Percentiles rank a stretch among this genome's conserved stretches.
Evolutionary conservation across 2,888 invertebrate species (phyloP).

Genomic region (Heliconius ismenius): DNA sequence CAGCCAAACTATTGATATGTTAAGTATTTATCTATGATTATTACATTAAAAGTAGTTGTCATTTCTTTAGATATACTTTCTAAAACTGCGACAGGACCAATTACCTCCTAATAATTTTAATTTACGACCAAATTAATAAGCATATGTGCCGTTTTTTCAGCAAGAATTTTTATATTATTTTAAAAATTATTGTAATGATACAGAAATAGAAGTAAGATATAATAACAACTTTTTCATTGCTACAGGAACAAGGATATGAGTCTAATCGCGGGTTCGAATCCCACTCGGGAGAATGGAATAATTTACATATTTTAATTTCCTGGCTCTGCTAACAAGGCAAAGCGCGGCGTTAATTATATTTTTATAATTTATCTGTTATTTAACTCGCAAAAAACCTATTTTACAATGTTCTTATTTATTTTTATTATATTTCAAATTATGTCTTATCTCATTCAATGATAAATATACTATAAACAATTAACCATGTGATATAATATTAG

Average conservation of each 20-base stretch:
- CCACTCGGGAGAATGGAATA: too few relatives aligned
- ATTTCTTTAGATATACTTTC: too few relatives aligned
- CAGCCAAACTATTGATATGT: too few relatives aligned
- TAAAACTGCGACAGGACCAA: too few relatives aligned
- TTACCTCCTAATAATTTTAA: too few relatives aligned
- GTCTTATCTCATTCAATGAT: neutral
- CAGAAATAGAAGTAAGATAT: neutral
- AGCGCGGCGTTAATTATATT: too few relatives aligned
- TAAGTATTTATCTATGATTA: too few relatives aligned
- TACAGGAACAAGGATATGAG: too few relatives aligned
- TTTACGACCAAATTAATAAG: too few relatives aligned
- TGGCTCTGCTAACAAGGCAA: too few relatives aligned
- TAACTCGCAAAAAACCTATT: neutral
- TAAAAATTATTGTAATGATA: neutral
- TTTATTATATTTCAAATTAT: neutral
- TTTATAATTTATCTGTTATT: neutral
- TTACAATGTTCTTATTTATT: neutral
- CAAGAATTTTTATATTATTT: neutral
- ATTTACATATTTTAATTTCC: neutral
- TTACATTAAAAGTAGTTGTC: too few relatives aligned
- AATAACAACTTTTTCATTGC: neutral
- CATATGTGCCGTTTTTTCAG: neutral
- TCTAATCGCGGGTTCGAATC: too few relatives aligned
- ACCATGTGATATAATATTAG: constrained; percentile 4
- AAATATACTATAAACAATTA: neutral